phyloP scores from a whole-genome alignment of 2,797 vertebrate species.

The Cheirogaleus major region DNA sequence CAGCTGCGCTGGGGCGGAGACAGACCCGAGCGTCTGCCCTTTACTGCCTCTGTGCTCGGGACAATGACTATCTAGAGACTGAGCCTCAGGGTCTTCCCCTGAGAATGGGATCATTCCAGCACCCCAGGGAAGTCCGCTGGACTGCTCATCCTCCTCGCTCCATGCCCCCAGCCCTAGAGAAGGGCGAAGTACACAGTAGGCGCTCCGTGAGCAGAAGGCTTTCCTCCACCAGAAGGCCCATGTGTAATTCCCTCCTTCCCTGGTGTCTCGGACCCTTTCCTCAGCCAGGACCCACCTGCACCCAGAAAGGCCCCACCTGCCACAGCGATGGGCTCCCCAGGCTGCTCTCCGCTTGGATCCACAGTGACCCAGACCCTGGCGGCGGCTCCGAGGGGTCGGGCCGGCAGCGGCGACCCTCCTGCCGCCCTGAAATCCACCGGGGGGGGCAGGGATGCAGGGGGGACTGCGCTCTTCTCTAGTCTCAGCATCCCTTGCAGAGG shows the following conservation, averaged over 20 bases:
- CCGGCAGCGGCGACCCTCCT: neutral
- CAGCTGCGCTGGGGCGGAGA: neutral
- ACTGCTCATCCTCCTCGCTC: neutral
- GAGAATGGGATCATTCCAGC: neutral
- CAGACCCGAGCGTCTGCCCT: neutral
- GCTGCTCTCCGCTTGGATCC: neutral
- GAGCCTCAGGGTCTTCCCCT: neutral
- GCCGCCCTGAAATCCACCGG: neutral
- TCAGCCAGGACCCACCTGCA: neutral
- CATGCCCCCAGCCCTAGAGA: neutral
- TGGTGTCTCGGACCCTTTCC: fast-evolving
- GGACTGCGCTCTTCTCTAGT: neutral
- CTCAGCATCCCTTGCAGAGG: neutral
- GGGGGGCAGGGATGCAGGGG: no score
- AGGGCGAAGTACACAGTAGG: neutral
- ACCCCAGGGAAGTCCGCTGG: neutral
- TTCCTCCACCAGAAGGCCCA: neutral
- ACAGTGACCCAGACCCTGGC: neutral
- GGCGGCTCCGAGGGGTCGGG: neutral
- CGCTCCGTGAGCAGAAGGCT: neutral
- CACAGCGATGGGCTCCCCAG: neutral
- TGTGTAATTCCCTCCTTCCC: neutral
- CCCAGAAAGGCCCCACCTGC: neutral
- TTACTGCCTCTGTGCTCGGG: neutral
- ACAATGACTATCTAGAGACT: neutral